A percentile compares a stretch with the other conserved stretches of the same genome.
phyloP scores from a whole-genome alignment of 2,113 vertebrate genomes.

The Stictonetta naevosa region DNA sequence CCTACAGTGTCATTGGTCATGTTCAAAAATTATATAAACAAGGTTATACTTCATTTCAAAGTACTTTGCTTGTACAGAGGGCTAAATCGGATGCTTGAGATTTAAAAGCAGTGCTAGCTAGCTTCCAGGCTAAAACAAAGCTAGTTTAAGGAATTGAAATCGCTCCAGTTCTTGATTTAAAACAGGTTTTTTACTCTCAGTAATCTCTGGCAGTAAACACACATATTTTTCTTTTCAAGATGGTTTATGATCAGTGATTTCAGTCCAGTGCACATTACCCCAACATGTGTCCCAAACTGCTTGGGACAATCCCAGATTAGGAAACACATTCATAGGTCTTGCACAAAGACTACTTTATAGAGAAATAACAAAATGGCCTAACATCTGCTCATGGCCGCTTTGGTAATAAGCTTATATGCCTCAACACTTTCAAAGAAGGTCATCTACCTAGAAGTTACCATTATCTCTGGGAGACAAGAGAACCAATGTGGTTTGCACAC shows the following conservation, averaged over 20 bases:
- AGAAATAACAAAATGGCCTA: slow-evolving; percentile 35
- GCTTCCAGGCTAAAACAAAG: slow-evolving; percentile 45
- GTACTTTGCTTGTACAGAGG: slow-evolving; percentile 31
- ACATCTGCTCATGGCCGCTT: slow-evolving; percentile 26
- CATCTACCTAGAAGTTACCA: slow-evolving; percentile 1
- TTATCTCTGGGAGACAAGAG: background rate
- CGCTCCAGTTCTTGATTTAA: slow-evolving; percentile 64
- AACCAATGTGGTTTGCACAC: background rate
- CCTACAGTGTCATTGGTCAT: background rate
- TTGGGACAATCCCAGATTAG: slow-evolving; percentile 47
- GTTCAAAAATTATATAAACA: slow-evolving; percentile 38
- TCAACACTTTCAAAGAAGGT: slow-evolving; percentile 3
- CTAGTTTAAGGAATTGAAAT: slow-evolving; percentile 48
- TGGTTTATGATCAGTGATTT: slow-evolving; percentile 72
- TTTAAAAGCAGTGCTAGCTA: slow-evolving; percentile 44
- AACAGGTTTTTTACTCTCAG: slow-evolving; percentile 62
- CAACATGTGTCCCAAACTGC: slow-evolving; percentile 58
- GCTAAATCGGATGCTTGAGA: slow-evolving; percentile 40
- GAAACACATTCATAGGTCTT: slow-evolving; percentile 7
- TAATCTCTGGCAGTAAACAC: slow-evolving; percentile 70
- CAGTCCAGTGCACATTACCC: slow-evolving; percentile 41
- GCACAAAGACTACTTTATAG: slow-evolving; percentile 28
- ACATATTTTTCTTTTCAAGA: slow-evolving; percentile 65
- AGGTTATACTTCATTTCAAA: slow-evolving; percentile 28
- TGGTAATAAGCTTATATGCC: background rate